phyloP scores from a whole-genome alignment of 2,797 vertebrate species.

The Anguilla marmorata region DNA sequence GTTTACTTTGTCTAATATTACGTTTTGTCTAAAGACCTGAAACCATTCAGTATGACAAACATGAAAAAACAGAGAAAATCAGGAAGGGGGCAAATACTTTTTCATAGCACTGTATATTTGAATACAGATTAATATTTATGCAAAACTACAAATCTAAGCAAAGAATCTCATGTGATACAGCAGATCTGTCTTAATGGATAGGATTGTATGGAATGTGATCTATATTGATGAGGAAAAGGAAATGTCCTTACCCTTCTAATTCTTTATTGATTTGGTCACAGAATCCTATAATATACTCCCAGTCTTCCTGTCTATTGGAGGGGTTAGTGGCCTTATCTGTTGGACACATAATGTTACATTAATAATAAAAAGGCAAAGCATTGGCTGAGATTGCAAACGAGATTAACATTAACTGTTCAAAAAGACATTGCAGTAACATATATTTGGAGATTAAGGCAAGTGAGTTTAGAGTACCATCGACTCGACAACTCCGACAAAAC shows the following conservation, averaged over 20 bases:
- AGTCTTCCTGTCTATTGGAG: conserved; percentile 91
- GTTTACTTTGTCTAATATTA: too few species aligned
- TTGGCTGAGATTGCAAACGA: background rate
- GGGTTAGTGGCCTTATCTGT: conserved; percentile 94
- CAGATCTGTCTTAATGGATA: background rate
- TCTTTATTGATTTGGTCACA: conserved; percentile 97
- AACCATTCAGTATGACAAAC: too few species aligned
- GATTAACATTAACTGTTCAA: background rate
- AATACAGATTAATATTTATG: background rate
- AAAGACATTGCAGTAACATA: background rate
- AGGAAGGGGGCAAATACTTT: too few species aligned
- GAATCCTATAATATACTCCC: conserved; percentile 94
- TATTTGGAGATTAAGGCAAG: background rate
- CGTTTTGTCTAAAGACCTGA: too few species aligned
- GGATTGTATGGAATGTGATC: background rate
- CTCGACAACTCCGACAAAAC: background rate
- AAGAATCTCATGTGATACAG: background rate
- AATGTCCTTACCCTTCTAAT: conserved; percentile 83
- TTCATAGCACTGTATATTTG: background rate
- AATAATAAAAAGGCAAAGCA: conserved; percentile 25
- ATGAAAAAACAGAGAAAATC: too few species aligned
- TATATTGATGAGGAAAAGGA: conserved; percentile 23
- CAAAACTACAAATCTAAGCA: background rate
- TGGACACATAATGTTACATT: conserved; percentile 25
- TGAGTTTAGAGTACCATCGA: background rate